Conservation (phyloP, 2,888 invertebrate genomes). For the Catocala sponsa region DNA sequence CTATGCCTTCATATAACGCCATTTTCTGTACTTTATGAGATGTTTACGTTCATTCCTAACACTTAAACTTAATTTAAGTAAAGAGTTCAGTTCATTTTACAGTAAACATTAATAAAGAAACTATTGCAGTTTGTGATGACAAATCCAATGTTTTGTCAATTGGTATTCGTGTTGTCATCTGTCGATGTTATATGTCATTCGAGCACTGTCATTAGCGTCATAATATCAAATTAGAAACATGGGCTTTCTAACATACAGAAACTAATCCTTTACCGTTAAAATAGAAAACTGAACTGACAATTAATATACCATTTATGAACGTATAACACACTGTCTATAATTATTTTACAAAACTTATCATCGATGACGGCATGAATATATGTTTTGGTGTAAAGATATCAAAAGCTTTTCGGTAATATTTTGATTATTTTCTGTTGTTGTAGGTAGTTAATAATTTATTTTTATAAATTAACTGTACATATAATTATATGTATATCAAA, state of each 20-base stretch:
- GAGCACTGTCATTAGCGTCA: too few species aligned
- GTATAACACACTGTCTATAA: too few species aligned
- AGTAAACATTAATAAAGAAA: too few species aligned
- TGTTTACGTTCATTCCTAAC: neutral
- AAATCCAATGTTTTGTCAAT: constrained; percentile 1
- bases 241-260: too few species aligned
- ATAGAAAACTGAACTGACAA: too few species aligned
- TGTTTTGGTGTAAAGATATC: constrained; percentile 16
- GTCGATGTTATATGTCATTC: constrained; percentile 3
- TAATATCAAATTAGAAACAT: too few species aligned
- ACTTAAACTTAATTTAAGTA: neutral
- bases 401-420: constrained; percentile 14
- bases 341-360: neutral
- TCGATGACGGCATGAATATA: constrained; percentile 11
- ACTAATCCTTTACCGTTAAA: too few species aligned
- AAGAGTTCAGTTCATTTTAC: neutral
- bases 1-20: constrained; percentile 94
- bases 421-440: too few species aligned
- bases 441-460: neutral
- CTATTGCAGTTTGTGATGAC: neutral
- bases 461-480: too few species aligned
- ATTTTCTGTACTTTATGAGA: constrained; percentile 68
- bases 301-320: too few species aligned
- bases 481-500: too few species aligned
- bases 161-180: neutral